Evolutionary conservation across 2,888 invertebrate genomes (phyloP), one percentile per base, ranked within the genome.

Genomic region (Falcaria lacertinaria): DNA sequence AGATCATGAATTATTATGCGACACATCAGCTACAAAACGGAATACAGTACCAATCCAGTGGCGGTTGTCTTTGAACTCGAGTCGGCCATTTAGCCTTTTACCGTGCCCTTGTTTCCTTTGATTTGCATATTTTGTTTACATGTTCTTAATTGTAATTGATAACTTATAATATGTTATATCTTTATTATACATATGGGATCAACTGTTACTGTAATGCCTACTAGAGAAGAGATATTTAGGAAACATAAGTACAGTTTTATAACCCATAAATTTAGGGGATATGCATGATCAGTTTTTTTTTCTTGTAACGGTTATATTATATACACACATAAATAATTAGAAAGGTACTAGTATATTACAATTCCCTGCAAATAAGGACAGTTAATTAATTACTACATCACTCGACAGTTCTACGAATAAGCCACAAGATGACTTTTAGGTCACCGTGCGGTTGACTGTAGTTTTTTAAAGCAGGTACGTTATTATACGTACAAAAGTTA

Each of bases 11-110:
- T 77, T 70, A 67, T 77, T 70, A 78, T 76, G 69, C 71, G 74
- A 73, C 70, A 77, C 76, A 75, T 78, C 71, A 72, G 69, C 78
- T 77, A 76, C 74, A 79, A 80, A 83, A 80, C 69, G 74, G 67
- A 78, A 78, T 73, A 74, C 69, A 62, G 61, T 69, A 74, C 74
- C 72, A 70, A 71, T 73, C 66, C 64, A 62, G 63, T 60, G 63
- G 74, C 77, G 77, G 77, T 48, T 45, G 62, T 68, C 58, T 78
- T 79, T 73, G 66, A 72, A 61, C 63, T 63, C 35, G 43, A 45
- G 42, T 45, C 54, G 56, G 50, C 60, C 64, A 64, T 54, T 64
- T 64, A 63, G 50, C 60, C 64, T 63, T 54, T 64, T 64, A 63
- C 19, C 19, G 3, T 13, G 17, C 4, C 17, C 5, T 13, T 13